A percentile compares a stretch with the other conserved stretches of the same genome.
Conservation (phyloP, 1,140 invertebrate genomes). For the Drosophila sturtevanti region DNA sequence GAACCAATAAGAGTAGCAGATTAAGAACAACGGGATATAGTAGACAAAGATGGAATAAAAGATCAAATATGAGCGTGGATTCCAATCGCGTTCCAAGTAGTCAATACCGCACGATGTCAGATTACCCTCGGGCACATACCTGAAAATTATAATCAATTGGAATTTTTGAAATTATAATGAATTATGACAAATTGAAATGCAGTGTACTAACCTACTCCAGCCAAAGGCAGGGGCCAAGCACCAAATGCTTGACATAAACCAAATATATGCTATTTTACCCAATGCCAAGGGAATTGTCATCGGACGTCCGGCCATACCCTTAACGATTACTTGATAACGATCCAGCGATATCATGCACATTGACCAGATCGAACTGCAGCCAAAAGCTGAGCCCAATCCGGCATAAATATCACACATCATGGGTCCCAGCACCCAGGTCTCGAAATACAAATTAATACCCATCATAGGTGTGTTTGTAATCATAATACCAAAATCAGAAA, state of each 20-base stretch:
- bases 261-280: conserved; percentile 87
- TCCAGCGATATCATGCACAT: conserved; percentile 94
- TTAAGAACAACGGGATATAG: conserved; percentile 87
- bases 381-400: conserved; percentile 90
- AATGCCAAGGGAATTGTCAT: conserved; percentile 88
- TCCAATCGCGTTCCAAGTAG: conserved; percentile 88
- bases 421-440: conserved; percentile 93
- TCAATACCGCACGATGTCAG: conserved; percentile 94
- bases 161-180: not conserved
- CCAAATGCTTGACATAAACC: conserved; percentile 88
- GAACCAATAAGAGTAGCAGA: conserved; percentile 91
- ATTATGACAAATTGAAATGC: too few relatives aligned
- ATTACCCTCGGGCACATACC: conserved; percentile 94
- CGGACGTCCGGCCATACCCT: conserved; percentile 87
- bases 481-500: conserved; percentile 93
- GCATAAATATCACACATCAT: conserved; percentile 93
- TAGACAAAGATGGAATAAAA: conserved; percentile 89
- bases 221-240: conserved; percentile 88
- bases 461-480: conserved; percentile 91
- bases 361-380: conserved; percentile 92
- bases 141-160: conserved; percentile 50
- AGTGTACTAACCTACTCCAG: conserved; percentile 85
- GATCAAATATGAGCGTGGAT: conserved; percentile 87
- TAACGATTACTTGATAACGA: conserved; percentile 94
- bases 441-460: conserved; percentile 93